phyloP scores from a whole-genome alignment of 2,888 invertebrate genomes.

The Drosophila greeni region DNA sequence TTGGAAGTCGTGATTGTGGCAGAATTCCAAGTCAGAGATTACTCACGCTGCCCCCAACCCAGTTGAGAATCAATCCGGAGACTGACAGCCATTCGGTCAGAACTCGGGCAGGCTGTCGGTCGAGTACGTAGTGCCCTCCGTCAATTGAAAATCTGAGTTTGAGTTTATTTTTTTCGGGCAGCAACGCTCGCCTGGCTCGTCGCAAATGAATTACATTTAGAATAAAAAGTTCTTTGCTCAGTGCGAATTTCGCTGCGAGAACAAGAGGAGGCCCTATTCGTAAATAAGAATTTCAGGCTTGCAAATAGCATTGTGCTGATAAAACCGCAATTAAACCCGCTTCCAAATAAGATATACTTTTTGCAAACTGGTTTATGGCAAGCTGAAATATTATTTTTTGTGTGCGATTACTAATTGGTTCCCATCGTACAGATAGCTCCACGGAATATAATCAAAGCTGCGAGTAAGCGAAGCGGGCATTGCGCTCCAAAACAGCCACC shows the following conservation, averaged over 20 bases:
- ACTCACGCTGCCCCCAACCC: conserved; percentile 29
- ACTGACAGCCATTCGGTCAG: conserved; percentile 22
- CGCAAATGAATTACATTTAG: conserved; percentile 22
- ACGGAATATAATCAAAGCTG: conserved; percentile 1
- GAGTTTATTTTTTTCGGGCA: conserved; percentile 35
- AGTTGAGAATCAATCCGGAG: conserved; percentile 6
- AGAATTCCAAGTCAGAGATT: conserved; percentile 19
- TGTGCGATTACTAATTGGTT: conserved; percentile 19
- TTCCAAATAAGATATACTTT: conserved; percentile 3
- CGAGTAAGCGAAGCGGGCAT: background rate
- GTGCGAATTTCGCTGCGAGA: conserved; percentile 35
- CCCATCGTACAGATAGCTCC: conserved; percentile 9
- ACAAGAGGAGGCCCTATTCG: conserved; percentile 14
- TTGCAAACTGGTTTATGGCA: conserved; percentile 34
- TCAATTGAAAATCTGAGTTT: conserved; percentile 52
- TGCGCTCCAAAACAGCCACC: background rate
- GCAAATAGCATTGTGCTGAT: conserved; percentile 11
- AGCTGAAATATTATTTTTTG: conserved; percentile 5
- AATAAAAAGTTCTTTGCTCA: conserved; percentile 29
- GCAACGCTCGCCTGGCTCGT: conserved; percentile 16
- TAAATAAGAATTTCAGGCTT: conserved; percentile 9
- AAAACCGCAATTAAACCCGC: conserved; percentile 2
- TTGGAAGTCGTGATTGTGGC: conserved; percentile 46
- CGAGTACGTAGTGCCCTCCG: conserved; percentile 34
- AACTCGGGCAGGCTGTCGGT: conserved; percentile 33